phyloP scores from a whole-genome alignment of 2,888 invertebrate species.

The Ctena decussata region DNA sequence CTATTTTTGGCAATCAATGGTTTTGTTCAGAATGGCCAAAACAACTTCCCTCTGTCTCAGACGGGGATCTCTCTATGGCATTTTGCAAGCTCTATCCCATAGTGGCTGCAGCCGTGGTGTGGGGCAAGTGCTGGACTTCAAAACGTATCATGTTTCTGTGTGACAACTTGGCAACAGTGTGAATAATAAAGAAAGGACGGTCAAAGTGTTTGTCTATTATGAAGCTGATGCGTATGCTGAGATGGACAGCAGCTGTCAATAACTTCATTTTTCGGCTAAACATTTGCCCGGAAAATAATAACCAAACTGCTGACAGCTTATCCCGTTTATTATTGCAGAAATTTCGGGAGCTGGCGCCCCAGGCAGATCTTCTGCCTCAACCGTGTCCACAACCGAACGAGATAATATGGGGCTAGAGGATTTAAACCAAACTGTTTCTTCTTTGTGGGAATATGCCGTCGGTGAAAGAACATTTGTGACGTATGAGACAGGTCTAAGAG shows the following conservation, averaged over 20 bases:
- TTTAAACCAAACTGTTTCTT: neutral
- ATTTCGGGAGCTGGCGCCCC: neutral
- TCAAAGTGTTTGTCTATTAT: neutral
- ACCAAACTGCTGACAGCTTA: neutral
- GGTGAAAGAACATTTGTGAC: neutral
- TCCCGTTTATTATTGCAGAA: neutral
- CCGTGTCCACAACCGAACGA: neutral
- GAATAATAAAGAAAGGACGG: neutral
- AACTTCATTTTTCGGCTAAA: neutral
- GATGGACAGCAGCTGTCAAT: constrained; percentile 2
- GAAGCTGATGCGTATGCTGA: neutral
- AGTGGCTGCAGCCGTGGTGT: neutral
- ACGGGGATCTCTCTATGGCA: neutral
- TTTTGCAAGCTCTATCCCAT: too few species aligned
- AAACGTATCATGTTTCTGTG: neutral
- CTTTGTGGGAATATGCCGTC: neutral
- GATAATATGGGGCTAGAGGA: neutral
- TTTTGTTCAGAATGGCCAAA: neutral
- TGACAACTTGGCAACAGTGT: neutral
- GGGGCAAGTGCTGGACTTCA: too few species aligned
- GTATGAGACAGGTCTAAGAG: neutral
- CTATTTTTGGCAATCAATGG: neutral
- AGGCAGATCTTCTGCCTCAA: neutral
- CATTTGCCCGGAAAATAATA: neutral
- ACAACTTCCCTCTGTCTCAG: neutral